Evolutionary conservation across 2,113 vertebrate species (phyloP).

Genomic region (Speoplatyrhinus poulsoni): DNA sequence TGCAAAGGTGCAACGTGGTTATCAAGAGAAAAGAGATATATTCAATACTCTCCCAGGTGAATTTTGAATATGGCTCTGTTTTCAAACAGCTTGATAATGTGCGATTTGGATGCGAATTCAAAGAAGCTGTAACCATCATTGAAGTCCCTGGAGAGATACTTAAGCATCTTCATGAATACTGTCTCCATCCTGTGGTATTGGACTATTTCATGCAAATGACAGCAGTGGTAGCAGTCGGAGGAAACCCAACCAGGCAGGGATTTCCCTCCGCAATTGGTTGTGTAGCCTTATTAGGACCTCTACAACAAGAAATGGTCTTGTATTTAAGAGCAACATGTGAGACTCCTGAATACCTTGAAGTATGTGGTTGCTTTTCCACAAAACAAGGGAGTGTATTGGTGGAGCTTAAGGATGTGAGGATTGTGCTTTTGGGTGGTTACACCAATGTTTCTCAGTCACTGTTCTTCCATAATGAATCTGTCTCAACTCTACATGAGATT

Average conservation of each 20-base stretch:
- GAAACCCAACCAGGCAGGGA: conserved; percentile 49
- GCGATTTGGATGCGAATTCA: conserved; percentile 77
- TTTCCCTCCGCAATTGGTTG: conserved; percentile 83
- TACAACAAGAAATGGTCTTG: conserved; percentile 82
- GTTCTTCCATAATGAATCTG: conserved; percentile 80
- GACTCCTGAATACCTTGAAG: conserved; percentile 73
- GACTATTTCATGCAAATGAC: conserved; percentile 87
- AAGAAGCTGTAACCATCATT: conserved; percentile 79
- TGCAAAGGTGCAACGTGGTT: conserved; percentile 72
- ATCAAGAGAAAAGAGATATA: conserved; percentile 74
- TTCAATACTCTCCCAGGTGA: conserved; percentile 69
- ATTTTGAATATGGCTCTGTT: conserved; percentile 81
- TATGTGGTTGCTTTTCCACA: conserved; percentile 84
- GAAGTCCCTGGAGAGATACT: conserved; percentile 69
- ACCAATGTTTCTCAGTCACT: conserved; percentile 66
- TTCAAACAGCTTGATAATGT: conserved; percentile 80
- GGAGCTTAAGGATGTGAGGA: conserved; percentile 77
- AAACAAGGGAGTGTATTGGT: conserved; percentile 75
- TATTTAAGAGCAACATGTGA: conserved; percentile 77
- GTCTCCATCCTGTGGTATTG: conserved; percentile 82
- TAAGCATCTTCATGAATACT: conserved; percentile 75
- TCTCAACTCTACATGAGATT: conserved; percentile 27
- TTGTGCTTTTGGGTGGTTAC: conserved; percentile 68
- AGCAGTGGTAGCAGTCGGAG: conserved; percentile 57
- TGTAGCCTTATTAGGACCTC: conserved; percentile 69